Base-by-base conservation (phyloP, 2,888 invertebrate species). In the Balanococcus diminutus region DNA sequence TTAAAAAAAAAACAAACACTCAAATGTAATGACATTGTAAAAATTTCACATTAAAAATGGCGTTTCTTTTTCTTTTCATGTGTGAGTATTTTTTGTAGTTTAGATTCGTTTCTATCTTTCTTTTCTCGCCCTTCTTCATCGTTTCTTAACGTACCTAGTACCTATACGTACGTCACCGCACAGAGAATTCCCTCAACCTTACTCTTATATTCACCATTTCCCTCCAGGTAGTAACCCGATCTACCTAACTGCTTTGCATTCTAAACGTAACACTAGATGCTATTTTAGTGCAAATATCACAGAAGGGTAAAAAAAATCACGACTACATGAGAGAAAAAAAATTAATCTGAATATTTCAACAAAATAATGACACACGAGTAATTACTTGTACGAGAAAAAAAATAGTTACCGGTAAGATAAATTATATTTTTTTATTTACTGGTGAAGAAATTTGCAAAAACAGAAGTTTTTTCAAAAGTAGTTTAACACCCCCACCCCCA, bases 11-110 rank as follows among this genome's bases (percentile, higher is more conserved):
- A 75, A 75, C 6, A 32, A 36, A 75, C 75, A 36, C 75, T 75
- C 16, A 31, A 36, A 75, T 75, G 75, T 75, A 75, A 75, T 75
- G 19, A 36, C 36, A 75, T 75, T 32, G 75, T 75, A 75, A 75
- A 75, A 75, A 36, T 75, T 67, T 75, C n/a, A 36, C 75, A 75
- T 75, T 75, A 75, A 32, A 75, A 75, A 75, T 25, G 25, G 61
- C 61, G 61, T 67, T 25, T 5, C 28, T 51, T 51, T 51, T 19
- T 51, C 19, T 51, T 19, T 4, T 8, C 19, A 19, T 19, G 51
- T 51, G 4, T 6, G 36, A 67, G 22, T 11, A 56, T 19, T 11
- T 19, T 19, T 2, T 56, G 56, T 5, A n/a, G n/a, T 19, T 56
- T 19, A 16, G 42, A 14, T 11, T 5, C 25, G n/a, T 56, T 67